Base-by-base conservation (phyloP, 2,113 vertebrate species). In the Dryoscopus gambensis region DNA sequence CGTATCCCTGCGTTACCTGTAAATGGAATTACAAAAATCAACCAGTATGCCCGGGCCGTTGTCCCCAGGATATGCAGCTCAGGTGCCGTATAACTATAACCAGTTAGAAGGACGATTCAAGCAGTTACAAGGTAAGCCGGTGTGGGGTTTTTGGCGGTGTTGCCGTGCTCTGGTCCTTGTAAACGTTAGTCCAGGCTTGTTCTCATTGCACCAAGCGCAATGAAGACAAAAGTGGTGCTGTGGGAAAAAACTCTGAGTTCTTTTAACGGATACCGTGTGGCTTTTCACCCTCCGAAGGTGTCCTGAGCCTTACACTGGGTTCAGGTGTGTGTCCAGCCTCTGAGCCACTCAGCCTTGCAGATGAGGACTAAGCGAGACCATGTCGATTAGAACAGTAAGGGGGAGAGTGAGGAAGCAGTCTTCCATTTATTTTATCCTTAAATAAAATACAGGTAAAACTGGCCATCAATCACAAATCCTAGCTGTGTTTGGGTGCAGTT, bases 31-130 rank as follows among this genome's bases (percentile, higher is more conserved):
- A 95, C 98, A 99, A 84, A 98, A 98, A 97, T 97, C 98, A 13
- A 95, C 98, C n/a, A 98, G 97, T 39, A 97, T 98, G 85, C 98
- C 98, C 0, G 98, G 98, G 67, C 98, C 98, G 3, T 97, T 99
- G 84, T 98, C 98, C 44, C 97, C 98, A 9, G 98, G 98, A n/a
- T 99, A 98, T 73, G 96, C 98, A 1, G 97, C 98, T 81, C 98
- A 98, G 97, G 97, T 98, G 95, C 97, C 98, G 39, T 98, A 98
- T 95, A 99, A 98, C 98, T 99, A 98, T 94, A 99, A 98, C 87
- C 98, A 98, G 97, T 97, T 99, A 97, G 99, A 99, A 93, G 99
- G 99, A 53, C 98, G 99, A 53, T 99, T 99, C 98, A 99, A 99
- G 84, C 99, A 99, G 97, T 98, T 99, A 57, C 99, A 99, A 99